Conservation (phyloP, 2,113 vertebrate genomes). For the Smithornis capensis region DNA sequence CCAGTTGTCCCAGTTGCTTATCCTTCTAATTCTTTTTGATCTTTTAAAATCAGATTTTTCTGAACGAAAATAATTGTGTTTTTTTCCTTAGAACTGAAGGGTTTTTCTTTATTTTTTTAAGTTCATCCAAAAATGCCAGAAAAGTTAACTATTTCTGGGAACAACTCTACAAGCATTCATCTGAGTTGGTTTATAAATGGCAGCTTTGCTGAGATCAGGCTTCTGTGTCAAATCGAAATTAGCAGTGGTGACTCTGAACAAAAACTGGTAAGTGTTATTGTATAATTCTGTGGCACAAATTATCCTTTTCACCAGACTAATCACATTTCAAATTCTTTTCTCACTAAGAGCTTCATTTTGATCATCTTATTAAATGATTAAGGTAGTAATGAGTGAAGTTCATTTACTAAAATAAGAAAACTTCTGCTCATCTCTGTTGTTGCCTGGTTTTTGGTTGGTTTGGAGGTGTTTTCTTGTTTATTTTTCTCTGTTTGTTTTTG, state of each 20-base stretch:
- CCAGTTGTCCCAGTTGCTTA: neutral
- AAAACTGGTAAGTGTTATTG: slow-evolving; percentile 67
- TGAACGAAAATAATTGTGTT: neutral
- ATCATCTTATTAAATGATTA: neutral
- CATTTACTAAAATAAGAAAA: neutral
- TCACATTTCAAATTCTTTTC: neutral
- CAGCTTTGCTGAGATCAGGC: slow-evolving; percentile 63
- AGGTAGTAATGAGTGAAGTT: neutral
- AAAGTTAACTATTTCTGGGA: slow-evolving; percentile 53
- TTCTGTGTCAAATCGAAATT: slow-evolving; percentile 75
- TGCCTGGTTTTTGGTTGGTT: neutral
- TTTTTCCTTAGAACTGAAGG: neutral
- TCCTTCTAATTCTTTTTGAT: neutral
- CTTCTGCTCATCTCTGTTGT: neutral
- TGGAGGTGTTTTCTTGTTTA: neutral
- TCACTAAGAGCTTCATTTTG: neutral
- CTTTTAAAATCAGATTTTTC: neutral
- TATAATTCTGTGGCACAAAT: neutral
- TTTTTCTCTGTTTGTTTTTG: too few species aligned
- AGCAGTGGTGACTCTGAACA: neutral
- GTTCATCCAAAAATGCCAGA: slow-evolving; percentile 69
- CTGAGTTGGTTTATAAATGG: slow-evolving; percentile 73
- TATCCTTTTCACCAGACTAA: neutral
- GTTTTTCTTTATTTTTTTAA: slow-evolving; percentile 46
- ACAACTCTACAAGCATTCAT: slow-evolving; percentile 42